Evolutionary conservation across 1,140 invertebrate genomes (phyloP), one percentile per base, ranked within the genome.

Genomic region (Zaprionus inermis): DNA sequence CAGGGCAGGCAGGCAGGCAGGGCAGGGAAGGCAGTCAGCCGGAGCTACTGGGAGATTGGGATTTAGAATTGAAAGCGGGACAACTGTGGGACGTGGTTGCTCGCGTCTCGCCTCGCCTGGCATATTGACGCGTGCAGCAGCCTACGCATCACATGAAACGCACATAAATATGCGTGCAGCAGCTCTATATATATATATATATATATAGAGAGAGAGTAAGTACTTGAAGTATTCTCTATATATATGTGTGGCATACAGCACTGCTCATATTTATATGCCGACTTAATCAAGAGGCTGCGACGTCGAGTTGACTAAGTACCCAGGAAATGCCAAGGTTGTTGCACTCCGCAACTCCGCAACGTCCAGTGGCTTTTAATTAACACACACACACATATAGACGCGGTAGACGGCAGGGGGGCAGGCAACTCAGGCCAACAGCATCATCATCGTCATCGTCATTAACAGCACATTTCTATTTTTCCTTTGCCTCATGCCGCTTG

Each of bases 331-430:
- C 83, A 88, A 88, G 84, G 83, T 88, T 88, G 79, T 88, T 88
- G 83, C 82, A 82, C 83, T 85, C 81, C 76, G 85, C 73, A 84
- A 52, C 49, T 52, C 49, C 12, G 51, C 12, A 32, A 44, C 79
- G 79, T 88, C 82, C 82, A 86, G 83, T 88, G 83, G 83, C 84
- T 88, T 88, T 89, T 88, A 88, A 88, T 88, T 88, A 88, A 88
- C 84, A 88, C 84, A 78, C 76, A 41, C 38, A 41, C 38, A 41
- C 7, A 41, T n/a, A 41, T 7, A 16, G 4, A 10, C 30, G 9
- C 38, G 74, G 79, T 38, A 69, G 79, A 65, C 72, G 83, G 72
- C 72, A 73, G 76, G 72, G 72, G 76, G 72, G 76, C 24, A 28
- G 24, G n/a, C n/a, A 78, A 60, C 68, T 60, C 32, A 67, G 63